Evolutionary conservation across 1,140 invertebrate genomes (phyloP).

Genomic region (Drosophila watanabei): DNA sequence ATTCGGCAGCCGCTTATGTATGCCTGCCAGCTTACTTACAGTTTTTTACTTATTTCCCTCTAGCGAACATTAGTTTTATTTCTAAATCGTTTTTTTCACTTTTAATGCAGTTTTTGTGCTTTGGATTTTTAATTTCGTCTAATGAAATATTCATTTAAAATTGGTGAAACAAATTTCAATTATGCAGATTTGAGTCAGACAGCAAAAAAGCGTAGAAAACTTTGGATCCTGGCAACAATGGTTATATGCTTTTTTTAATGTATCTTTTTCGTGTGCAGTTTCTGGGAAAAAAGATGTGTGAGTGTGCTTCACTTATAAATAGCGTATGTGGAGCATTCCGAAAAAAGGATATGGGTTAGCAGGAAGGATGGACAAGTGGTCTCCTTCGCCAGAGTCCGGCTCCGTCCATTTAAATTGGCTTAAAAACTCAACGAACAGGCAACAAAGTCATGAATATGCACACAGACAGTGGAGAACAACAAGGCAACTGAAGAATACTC

Average conservation of each 20-base stretch:
- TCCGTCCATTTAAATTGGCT: conserved; percentile 75
- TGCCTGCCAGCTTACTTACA: conserved; percentile 2
- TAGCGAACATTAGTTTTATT: conserved; percentile 22
- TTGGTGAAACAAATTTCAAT: conserved; percentile 72
- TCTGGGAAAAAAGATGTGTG: conserved; percentile 39
- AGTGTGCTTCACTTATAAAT: conserved; percentile 68
- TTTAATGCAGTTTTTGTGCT: conserved; percentile 40
- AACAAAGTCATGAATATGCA: conserved; percentile 79
- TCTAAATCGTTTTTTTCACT: conserved; percentile 7
- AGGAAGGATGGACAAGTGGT: conserved; percentile 23
- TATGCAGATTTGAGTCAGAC: conserved; percentile 62
- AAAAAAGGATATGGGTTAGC: conserved; percentile 33
- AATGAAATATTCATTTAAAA: conserved; percentile 78
- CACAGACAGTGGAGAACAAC: conserved; percentile 26
- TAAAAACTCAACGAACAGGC: conserved; percentile 76
- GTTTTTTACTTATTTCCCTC: conserved; percentile 24
- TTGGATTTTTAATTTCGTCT: conserved; percentile 65
- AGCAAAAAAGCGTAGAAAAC: conserved; percentile 14
- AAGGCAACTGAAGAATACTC: conserved; percentile 38
- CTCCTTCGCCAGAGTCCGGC: conserved; percentile 4
- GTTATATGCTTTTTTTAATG: neutral
- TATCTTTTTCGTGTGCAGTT: conserved; percentile 12
- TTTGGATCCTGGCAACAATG: conserved; percentile 24
- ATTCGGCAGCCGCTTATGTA: conserved; percentile 2
- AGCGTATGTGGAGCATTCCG: conserved; percentile 46